These are phyloP conservation scores for Petromus typicus DNA, from an alignment of 2,113 vertebrate species.

Conservation along the genomic window DNA sequence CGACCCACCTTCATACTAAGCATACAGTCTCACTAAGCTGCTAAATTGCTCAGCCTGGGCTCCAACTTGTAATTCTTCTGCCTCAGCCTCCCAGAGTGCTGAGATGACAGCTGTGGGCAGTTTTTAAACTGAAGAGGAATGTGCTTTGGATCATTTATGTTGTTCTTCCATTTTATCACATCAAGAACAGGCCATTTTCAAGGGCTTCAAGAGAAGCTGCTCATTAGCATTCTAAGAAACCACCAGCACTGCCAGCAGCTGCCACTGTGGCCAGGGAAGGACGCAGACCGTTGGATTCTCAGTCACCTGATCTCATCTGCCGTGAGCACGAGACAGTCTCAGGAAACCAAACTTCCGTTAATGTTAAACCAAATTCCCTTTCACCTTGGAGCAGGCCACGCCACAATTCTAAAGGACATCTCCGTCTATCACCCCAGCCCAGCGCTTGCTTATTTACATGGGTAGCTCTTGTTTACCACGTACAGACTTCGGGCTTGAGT, in stretches of 20 bases:
- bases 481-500: accelerated
- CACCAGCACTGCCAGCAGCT: accelerated
- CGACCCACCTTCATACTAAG: not conserved
- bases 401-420: not conserved
- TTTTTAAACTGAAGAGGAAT: not conserved
- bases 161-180: not conserved
- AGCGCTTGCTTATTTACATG: accelerated
- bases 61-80: not conserved
- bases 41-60: not conserved
- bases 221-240: not conserved
- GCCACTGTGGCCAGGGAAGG: not conserved
- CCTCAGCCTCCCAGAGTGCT: not conserved
- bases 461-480: too few relatives aligned
- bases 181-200: not conserved
- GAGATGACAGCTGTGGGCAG: not conserved
- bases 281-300: not conserved
- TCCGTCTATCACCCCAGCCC: too few relatives aligned
- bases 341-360: not conserved
- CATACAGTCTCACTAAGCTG: not conserved
- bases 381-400: not conserved
- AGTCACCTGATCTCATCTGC: accelerated
- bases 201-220: not conserved
- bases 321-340: accelerated
- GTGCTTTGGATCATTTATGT: too few relatives aligned
- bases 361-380: not conserved